Evolutionary conservation across 23 tunicate genomes (phyloP), one percentile per base, ranked within the genome.

Genomic region (Styela clava): DNA sequence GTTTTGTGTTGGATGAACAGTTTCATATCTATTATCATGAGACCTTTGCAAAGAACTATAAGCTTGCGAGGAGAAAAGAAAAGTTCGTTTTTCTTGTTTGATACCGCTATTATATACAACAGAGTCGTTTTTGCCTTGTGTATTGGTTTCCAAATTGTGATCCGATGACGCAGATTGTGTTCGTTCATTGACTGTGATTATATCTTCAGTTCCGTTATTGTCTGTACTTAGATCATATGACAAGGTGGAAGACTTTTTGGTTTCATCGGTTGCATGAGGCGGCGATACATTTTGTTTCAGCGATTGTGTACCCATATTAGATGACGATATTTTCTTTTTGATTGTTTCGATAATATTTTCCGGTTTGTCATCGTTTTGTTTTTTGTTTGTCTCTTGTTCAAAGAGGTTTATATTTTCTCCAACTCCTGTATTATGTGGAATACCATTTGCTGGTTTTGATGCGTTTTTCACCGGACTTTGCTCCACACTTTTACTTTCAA

Each of bases 41-140:
- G 71, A 67, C 0, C 71, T 67, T 29, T 67, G 71, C 16, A 67
- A 29, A 1, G 71, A 67, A 67, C 22, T 22, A 24, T 67, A 67
- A 29, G 71, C 71, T 67, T 67, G 21, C 19, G 71, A 29, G 19
- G 71, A 67, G 31, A 67, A 67, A 12, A 67, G 24, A 67, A 67
- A 67, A 18, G 71, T 25, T 27, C 71, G 71, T 67, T 67, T 67
- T 25, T 44, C 56, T 44, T 44, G 56, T 44, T 44, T 44, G 7
- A 44, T 44, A 7, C 56, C 56, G 12, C 12, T 44, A n/a, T n/a
- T n/a, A n/a, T n/a, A n/a, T 12, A 44, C 56, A 5, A 12, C 9
- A 7, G 12, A 5, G 7, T 7, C 56, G 12, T 5, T 44, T 44
- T 44, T 44, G 7, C 12, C 12, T 5, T 12, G 7, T 5, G 56